These are phyloP conservation scores for Drosophila mojavensis DNA, from an alignment of 1,140 invertebrate species.

Conservation along the genomic window DNA sequence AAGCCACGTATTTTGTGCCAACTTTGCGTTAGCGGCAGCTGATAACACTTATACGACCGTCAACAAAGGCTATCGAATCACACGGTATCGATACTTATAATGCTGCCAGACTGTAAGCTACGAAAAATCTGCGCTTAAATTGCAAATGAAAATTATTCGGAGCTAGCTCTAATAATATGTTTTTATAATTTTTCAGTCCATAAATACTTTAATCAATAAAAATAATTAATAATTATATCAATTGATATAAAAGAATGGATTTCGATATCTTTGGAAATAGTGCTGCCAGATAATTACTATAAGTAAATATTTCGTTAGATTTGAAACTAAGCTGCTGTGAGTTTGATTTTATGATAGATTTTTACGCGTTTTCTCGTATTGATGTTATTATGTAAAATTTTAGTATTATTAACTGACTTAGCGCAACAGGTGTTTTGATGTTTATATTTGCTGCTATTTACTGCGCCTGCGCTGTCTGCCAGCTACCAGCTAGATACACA, in stretches of 20 bases:
- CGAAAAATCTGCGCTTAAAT: neutral
- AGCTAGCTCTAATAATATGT: neutral
- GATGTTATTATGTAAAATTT: neutral
- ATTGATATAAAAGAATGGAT: no score
- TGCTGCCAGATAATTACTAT: no score
- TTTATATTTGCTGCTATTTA: neutral
- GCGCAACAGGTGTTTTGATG: slow-evolving; percentile 40
- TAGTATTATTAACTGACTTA: slow-evolving; percentile 16
- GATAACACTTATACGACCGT: slow-evolving; percentile 23
- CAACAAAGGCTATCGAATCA: slow-evolving; percentile 22
- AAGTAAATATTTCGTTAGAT: no score
- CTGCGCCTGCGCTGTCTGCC: slow-evolving; percentile 57
- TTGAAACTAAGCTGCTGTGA: no score
- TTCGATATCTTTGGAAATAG: neutral
- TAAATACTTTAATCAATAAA: no score
- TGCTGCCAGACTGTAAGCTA: slow-evolving; percentile 19
- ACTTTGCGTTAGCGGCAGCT: slow-evolving; percentile 37
- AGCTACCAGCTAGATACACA: slow-evolving; percentile 62
- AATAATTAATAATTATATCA: no score
- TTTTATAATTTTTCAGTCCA: neutral
- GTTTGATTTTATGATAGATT: no score
- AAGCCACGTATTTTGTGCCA: slow-evolving; percentile 63
- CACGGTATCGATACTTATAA: slow-evolving; percentile 23
- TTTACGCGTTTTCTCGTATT: neutral
- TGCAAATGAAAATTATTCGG: neutral